Base-by-base conservation (phyloP, 2,113 vertebrate species). In the Nematolebias whitei region DNA sequence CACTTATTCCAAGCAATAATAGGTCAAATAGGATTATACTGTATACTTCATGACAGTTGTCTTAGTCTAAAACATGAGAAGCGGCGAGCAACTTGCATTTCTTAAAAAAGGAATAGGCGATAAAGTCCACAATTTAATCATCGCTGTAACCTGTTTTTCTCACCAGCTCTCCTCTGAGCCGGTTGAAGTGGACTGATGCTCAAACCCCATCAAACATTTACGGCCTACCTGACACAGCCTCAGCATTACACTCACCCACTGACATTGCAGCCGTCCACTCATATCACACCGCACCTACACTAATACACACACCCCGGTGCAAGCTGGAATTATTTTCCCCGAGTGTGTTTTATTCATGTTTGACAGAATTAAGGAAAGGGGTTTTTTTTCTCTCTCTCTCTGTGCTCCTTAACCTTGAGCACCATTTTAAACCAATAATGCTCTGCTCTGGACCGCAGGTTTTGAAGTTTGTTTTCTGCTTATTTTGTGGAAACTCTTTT, bases 151-250 rank as follows among this genome's bases (percentile, higher is more conserved):
- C 45, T 47, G 2, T 23, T 52, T 40, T 15, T 63, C 29, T 63
- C 41, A 43, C 23, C 14, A 13, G 22, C 57, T 48, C 51, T 74
- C 59, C 61, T 71, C 63, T 71, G 40, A 60, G 60, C 70, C 57
- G 51, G 73, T 68, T 55, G 74, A 71, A 40, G 80, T 68, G 82
- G 87, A 86, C 91, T 91, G 91, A 91, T 91, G 90, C 88, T 84
- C 87, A 87, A 91, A 86, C 63, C 72, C 81, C 84, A 91, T 90
- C 87, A 92, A 90, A 91, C 91, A 91, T 91, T 89, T 88, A 91
- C 88, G 88, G 84, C 85, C 84, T 69, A 82, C 22, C 81, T 80
- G 80, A 82, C 79, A 67, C 76, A 63, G 79, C 35, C 71, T 83
- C 80, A 71, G 74, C 71, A 41, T 41, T 5, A 68, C 57, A 32